phyloP scores from a whole-genome alignment of 2,797 vertebrate genomes.

The Pteronotus mesoamericanus region DNA sequence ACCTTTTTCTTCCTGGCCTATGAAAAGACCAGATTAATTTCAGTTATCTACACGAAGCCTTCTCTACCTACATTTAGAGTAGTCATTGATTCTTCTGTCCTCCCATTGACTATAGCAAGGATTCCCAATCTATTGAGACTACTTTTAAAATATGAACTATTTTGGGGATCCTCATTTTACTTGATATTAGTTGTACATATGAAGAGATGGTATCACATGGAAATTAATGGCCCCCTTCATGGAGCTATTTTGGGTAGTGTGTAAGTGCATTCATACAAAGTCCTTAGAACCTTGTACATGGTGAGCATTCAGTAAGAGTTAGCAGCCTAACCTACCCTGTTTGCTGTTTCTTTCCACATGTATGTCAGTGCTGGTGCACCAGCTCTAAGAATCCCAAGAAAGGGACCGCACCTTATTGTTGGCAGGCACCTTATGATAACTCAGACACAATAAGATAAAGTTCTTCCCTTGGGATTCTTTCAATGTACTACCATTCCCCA shows the following conservation, averaged over 20 bases:
- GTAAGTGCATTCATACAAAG: not conserved
- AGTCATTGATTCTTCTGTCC: not conserved
- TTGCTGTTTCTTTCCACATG: not conserved
- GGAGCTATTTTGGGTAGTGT: not conserved
- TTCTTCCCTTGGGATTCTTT: not conserved
- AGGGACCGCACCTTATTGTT: not conserved
- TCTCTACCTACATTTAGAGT: not conserved
- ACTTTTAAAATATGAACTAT: not conserved
- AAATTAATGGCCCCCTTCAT: not conserved
- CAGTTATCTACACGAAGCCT: not conserved
- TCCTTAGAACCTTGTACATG: not conserved
- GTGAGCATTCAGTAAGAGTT: not conserved
- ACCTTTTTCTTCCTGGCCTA: not conserved
- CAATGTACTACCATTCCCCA: not conserved
- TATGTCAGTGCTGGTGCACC: not conserved
- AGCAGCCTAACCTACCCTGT: not conserved
- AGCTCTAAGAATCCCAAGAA: not conserved
- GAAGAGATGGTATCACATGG: not conserved
- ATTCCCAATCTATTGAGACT: not conserved
- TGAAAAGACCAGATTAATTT: not conserved
- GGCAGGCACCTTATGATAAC: not conserved
- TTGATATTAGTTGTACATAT: not conserved
- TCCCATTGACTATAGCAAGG: not conserved
- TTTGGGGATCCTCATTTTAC: not conserved
- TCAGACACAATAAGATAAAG: not conserved